Evolutionary conservation across 2,797 vertebrate species (phyloP).

Genomic region (Malacoraja senta): DNA sequence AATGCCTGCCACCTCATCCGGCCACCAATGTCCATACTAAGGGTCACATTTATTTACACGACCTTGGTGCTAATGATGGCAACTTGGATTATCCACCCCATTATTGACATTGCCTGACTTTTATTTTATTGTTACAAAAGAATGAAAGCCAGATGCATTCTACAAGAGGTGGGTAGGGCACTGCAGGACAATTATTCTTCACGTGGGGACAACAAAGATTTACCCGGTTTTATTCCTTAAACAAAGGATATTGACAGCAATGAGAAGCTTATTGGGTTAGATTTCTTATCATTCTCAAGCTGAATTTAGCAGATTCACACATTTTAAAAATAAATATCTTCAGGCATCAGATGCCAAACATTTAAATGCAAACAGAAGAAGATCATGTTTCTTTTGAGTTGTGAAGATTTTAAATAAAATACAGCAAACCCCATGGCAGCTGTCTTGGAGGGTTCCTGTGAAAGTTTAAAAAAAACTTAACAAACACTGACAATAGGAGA

Average conservation of each 20-base stretch:
- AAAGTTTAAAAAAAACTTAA: neutral
- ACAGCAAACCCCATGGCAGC: neutral
- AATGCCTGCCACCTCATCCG: too few species aligned
- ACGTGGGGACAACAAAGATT: neutral
- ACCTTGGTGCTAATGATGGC: neutral
- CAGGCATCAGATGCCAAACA: neutral
- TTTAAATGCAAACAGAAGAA: neutral
- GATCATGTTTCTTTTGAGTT: conserved; percentile 5
- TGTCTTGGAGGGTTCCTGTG: neutral
- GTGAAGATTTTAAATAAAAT: conserved; percentile 13
- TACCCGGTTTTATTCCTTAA: neutral
- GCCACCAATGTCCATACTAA: too few species aligned
- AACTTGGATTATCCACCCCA: neutral
- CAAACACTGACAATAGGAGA: neutral
- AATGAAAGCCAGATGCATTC: neutral
- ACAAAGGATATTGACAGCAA: neutral
- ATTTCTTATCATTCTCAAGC: neutral
- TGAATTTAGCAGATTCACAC: neutral
- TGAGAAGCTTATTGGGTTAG: neutral
- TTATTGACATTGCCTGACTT: neutral
- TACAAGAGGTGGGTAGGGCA: neutral
- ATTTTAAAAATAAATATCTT: neutral
- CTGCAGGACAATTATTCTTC: neutral
- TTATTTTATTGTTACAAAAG: neutral
- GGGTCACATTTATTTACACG: neutral